These are phyloP conservation scores for Trachurus trachurus DNA, from an alignment of 2,797 vertebrate genomes.

Conservation along the genomic window DNA sequence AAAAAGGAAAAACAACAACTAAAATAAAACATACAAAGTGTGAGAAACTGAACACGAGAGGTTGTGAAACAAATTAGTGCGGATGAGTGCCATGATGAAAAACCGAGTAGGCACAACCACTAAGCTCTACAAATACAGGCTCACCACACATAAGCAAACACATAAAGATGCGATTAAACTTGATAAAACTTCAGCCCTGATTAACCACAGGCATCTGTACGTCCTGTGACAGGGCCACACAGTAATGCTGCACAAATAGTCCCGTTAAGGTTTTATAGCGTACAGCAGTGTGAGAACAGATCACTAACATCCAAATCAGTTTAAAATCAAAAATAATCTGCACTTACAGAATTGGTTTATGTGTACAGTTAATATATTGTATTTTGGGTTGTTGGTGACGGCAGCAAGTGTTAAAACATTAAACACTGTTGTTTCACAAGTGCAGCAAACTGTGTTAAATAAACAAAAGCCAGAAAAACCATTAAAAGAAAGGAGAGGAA, in stretches of 20 bases:
- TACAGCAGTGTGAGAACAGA: constrained; percentile 24
- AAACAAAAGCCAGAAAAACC: neutral
- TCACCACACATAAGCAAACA: constrained; percentile 54
- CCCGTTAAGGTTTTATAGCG: constrained; percentile 28
- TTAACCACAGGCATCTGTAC: constrained; percentile 68
- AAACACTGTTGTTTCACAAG: neutral
- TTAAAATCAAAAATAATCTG: constrained; percentile 9
- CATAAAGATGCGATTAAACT: constrained; percentile 71
- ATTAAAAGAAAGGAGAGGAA: neutral
- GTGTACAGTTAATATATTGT: neutral
- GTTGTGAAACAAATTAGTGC: constrained; percentile 64
- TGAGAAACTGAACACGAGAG: constrained; percentile 65
- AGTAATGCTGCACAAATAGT: constrained; percentile 42
- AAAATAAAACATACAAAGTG: constrained; percentile 31
- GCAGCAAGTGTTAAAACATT: neutral
- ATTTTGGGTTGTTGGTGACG: neutral
- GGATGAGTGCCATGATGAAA: constrained; percentile 72
- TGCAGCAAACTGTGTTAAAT: neutral
- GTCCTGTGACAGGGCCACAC: constrained; percentile 40
- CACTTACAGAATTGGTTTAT: neutral
- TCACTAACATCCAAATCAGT: constrained; percentile 24
- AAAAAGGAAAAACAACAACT: neutral
- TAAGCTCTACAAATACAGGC: constrained; percentile 53
- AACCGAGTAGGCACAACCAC: constrained; percentile 56
- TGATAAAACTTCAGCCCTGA: constrained; percentile 76